phyloP scores from a whole-genome alignment of 2,113 vertebrate genomes.

The Pelvicachromis taeniatus region DNA sequence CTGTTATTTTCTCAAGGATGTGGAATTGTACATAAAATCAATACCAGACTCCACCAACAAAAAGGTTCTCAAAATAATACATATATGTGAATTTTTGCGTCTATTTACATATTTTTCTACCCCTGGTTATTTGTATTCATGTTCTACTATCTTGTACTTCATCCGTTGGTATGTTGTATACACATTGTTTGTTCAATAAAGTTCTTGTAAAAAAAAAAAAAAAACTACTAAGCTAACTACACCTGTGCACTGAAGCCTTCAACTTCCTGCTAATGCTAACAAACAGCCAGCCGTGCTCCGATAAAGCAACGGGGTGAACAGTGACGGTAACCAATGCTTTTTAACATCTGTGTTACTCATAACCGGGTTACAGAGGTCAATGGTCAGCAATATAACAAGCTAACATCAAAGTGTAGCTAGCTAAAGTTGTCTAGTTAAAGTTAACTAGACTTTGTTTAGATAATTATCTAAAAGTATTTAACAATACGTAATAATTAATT shows the following conservation, averaged over 20 bases:
- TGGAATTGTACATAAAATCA: no score
- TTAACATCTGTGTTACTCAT: background rate
- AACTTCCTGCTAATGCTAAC: background rate
- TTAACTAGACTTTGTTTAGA: background rate
- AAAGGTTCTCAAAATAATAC: no score
- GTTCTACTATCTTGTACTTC: no score
- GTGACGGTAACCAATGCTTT: background rate
- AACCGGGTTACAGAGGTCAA: background rate
- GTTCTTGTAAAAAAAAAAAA: no score
- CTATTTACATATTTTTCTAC: no score
- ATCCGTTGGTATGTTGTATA: no score
- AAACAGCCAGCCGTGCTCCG: background rate
- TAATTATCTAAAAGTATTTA: background rate
- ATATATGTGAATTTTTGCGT: no score
- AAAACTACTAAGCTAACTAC: background rate
- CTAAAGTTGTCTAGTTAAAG: background rate
- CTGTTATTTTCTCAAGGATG: no score
- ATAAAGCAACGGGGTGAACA: background rate
- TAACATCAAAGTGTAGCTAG: background rate
- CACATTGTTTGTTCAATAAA: no score
- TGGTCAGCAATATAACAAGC: background rate
- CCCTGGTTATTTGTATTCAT: no score
- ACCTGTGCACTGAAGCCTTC: background rate
- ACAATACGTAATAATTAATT: background rate
- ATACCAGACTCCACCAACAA: no score